Evolutionary conservation across 2,113 vertebrate genomes (phyloP).

Genomic region (Prionailurus bengalensis): DNA sequence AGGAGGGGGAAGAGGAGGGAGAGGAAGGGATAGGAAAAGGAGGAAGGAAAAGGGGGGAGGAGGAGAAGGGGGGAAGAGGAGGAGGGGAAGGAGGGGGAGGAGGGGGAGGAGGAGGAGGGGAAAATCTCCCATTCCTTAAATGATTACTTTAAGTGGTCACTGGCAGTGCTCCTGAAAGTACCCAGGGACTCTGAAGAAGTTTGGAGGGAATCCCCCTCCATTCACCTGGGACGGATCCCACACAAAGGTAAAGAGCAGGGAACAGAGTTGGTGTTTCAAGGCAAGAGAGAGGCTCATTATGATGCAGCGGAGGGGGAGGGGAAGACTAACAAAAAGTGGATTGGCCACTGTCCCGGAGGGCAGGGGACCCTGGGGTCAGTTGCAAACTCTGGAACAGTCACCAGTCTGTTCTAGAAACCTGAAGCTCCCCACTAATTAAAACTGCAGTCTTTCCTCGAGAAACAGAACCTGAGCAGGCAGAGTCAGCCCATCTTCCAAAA

Average conservation of each 20-base stretch:
- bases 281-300: constrained; percentile 6
- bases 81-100: not conserved
- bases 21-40: no score
- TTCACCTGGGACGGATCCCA: not conserved
- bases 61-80: not conserved
- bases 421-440: not conserved
- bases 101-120: not conserved
- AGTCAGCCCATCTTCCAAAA: not conserved
- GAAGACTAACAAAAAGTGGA: not conserved
- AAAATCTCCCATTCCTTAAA: not conserved
- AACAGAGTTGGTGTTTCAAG: not conserved
- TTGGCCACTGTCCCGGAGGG: not conserved
- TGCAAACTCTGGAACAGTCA: not conserved
- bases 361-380: not conserved
- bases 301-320: not conserved
- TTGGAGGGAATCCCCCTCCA: not conserved
- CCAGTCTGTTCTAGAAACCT: constrained; percentile 13
- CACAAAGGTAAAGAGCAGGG: not conserved
- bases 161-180: not conserved
- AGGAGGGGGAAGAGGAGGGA: no score
- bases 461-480: not conserved
- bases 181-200: not conserved
- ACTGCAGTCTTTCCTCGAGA: not conserved
- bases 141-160: not conserved
- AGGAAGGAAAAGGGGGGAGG: not conserved